These are phyloP conservation scores for Folsomia candida DNA, from an alignment of 2,888 invertebrate genomes.

Conservation along the genomic window DNA sequence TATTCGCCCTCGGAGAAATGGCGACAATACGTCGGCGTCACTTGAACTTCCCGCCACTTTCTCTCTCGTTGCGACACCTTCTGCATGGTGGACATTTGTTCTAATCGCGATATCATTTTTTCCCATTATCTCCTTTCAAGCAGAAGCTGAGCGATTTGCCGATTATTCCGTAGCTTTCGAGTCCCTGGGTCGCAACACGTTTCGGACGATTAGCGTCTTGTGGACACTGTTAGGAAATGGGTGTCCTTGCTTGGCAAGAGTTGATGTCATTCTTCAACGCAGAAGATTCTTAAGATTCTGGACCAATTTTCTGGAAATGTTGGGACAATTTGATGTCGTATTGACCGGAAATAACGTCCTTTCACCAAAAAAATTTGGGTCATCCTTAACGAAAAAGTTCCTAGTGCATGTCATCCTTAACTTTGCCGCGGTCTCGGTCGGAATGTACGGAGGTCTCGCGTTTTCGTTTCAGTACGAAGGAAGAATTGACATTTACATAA, in stretches of 20 bases:
- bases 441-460: not conserved
- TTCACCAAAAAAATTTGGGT: not conserved
- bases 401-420: not conserved
- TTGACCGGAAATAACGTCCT: not conserved
- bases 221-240: not conserved
- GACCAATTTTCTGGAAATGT: not conserved
- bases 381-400: not conserved
- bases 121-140: not conserved
- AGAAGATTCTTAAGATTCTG: not conserved
- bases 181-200: not conserved
- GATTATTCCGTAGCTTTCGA: not conserved
- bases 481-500: not conserved
- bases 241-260: not conserved
- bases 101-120: not conserved
- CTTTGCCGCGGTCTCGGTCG: not conserved
- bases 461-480: not conserved
- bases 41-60: no score
- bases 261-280: not conserved
- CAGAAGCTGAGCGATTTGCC: not conserved
- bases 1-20: not conserved
- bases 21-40: not conserved
- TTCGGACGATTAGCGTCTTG: not conserved
- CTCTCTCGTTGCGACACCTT: no score
- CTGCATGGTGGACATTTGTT: not conserved
- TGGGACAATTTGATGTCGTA: not conserved